Conservation (phyloP, 2,888 invertebrate genomes). For the Latheticus oryzae region DNA sequence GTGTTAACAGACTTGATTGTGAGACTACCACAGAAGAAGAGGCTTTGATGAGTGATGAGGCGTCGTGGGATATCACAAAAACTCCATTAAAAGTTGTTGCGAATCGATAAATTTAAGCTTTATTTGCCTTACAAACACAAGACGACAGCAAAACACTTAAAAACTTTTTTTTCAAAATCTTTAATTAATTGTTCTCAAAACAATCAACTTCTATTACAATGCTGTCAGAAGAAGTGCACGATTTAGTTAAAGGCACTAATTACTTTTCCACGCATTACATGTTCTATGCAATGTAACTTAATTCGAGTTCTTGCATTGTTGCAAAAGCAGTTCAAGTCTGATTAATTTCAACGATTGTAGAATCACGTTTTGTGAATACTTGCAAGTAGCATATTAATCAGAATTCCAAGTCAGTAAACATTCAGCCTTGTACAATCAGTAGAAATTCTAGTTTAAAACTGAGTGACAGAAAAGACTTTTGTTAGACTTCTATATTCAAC, state of each 20-base stretch:
- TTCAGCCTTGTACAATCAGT: slow-evolving; percentile 7
- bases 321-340: slow-evolving; percentile 1
- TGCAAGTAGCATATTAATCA: slow-evolving; percentile 32
- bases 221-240: no score
- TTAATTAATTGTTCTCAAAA: no score
- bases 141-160: not conserved
- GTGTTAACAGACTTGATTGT: slow-evolving; percentile 53
- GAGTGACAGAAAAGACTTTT: no score
- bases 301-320: not conserved
- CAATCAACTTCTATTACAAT: not conserved
- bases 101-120: slow-evolving; percentile 36
- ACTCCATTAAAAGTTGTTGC: slow-evolving; percentile 55
- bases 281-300: not conserved
- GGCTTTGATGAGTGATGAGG: slow-evolving; percentile 58
- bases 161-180: not conserved
- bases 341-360: slow-evolving; percentile 11
- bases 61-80: slow-evolving; percentile 58
- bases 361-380: slow-evolving; percentile 12
- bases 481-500: no score
- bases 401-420: slow-evolving; percentile 30
- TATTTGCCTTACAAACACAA: slow-evolving; percentile 26
- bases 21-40: slow-evolving; percentile 49
- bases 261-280: not conserved
- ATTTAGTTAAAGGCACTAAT: no score
- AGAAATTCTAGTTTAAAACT: no score